Base-by-base conservation (phyloP, 2,888 invertebrate genomes). In the Eupithecia dodoneata region DNA sequence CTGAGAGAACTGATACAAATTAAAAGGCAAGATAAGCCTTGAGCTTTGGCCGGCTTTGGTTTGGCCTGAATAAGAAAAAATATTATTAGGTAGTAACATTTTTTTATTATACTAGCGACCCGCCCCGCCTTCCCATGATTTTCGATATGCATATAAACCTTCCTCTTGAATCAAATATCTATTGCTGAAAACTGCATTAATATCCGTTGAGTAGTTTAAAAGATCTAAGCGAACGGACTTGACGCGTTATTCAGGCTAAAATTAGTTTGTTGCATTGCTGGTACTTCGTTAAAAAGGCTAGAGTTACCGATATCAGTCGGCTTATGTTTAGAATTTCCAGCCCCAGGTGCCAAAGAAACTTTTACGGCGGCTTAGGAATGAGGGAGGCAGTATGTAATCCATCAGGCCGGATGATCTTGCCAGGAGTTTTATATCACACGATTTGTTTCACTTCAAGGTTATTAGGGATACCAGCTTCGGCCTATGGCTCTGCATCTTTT, bases 391-490 rank as follows among this genome's bases (percentile, higher is more conserved):
- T 66, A 41, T 42, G 42, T 66, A 66, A 66, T 66, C 66, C 66
- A 66, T 66, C 66, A 42, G 42, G 15, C 15, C 15, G 42, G 66
- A 42, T 66, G 42, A 66, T 66, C 66, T 42, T 7, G 66, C 42
- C 30, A 30, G 4, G 63, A 30, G 18, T 4, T 63, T 63, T 63
- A 63, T 18, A 63, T 63, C 63, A 63, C 30, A 63, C 63, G 63
- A 63, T 30, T 63, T 63, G 63, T 63, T 63, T 30, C 63, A 12
- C 63, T 63, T 63, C 63, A 63, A 63, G 30, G 63, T 63, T 63
- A 18, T n/a, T 59, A 18, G 59, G 9, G 1, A 18, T 59, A 15
- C 55, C 7, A n/a, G 59, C 9, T 18, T 55, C n/a, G 15, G 52
- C n/a, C 52, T 7, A 7, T 2, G 59, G 18, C 7, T 18, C 9